Evolutionary conservation across 2,113 vertebrate genomes (phyloP).

Genomic region (Collichthys lucidus): DNA sequence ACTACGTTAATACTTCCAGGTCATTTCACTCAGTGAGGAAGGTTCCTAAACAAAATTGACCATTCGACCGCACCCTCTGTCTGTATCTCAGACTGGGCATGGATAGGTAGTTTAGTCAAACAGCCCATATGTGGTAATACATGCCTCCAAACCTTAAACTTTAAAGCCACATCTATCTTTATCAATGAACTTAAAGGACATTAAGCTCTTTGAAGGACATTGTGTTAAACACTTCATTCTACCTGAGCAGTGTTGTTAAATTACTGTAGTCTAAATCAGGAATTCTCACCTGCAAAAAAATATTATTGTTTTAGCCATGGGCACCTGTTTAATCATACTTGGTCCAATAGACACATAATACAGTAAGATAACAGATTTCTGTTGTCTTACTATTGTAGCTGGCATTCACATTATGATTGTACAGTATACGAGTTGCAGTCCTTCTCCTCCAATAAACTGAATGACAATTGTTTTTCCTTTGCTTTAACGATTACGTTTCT

Average conservation of each 20-base stretch:
- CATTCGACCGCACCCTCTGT: not conserved
- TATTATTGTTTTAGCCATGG: not conserved
- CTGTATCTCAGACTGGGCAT: conserved; percentile 22
- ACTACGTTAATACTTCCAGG: no score
- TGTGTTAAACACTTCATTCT: conserved; percentile 6
- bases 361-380: no score
- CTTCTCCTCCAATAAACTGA: no score
- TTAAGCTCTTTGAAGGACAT: not conserved
- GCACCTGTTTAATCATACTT: conserved; percentile 4
- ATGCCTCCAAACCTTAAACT: conserved; percentile 4
- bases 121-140: conserved; percentile 18
- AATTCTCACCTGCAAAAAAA: not conserved
- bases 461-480: no score
- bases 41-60: no score
- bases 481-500: no score
- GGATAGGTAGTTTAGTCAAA: conserved; percentile 29
- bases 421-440: no score
- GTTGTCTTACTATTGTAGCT: not conserved
- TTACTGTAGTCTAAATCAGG: not conserved
- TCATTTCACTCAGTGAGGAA: no score
- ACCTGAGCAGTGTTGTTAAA: not conserved
- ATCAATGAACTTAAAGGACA: conserved; percentile 31
- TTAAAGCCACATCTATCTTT: conserved; percentile 5
- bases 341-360: not conserved
- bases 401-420: no score